These are phyloP conservation scores for Geotrypetes seraphini DNA, from an alignment of 2,797 vertebrate species.

Conservation along the genomic window DNA sequence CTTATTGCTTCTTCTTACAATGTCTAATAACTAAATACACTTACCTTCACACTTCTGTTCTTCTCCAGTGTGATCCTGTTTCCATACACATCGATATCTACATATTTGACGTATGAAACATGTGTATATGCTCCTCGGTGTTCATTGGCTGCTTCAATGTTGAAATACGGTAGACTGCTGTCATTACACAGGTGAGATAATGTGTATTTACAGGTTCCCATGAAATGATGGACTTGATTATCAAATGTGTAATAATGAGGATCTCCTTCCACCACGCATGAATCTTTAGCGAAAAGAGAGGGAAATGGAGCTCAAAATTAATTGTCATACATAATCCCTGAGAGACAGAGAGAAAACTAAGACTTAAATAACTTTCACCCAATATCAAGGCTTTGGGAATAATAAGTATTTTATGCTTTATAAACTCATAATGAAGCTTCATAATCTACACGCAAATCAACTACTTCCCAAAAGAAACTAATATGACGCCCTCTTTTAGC, in stretches of 20 bases:
- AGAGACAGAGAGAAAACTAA: no score
- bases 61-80: slow-evolving; percentile 32
- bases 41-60: slow-evolving; percentile 22
- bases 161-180: slow-evolving; percentile 22
- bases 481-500: no score
- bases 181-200: slow-evolving; percentile 20
- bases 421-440: no score
- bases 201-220: slow-evolving; percentile 32
- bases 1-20: no score
- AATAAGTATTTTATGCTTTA: no score
- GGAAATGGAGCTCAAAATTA: no score
- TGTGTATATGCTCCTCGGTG: not conserved
- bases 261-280: slow-evolving; percentile 20
- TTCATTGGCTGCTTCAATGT: slow-evolving; percentile 28
- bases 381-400: no score
- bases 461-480: no score
- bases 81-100: slow-evolving; percentile 23
- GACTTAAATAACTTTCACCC: no score
- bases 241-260: slow-evolving; percentile 36
- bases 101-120: slow-evolving; percentile 28
- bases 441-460: not conserved
- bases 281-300: no score
- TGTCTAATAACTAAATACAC: no score
- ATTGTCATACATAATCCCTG: no score
- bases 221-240: slow-evolving; percentile 32